Evolutionary conservation across 2,113 vertebrate species (phyloP).

Genomic region (Hylia prasina): DNA sequence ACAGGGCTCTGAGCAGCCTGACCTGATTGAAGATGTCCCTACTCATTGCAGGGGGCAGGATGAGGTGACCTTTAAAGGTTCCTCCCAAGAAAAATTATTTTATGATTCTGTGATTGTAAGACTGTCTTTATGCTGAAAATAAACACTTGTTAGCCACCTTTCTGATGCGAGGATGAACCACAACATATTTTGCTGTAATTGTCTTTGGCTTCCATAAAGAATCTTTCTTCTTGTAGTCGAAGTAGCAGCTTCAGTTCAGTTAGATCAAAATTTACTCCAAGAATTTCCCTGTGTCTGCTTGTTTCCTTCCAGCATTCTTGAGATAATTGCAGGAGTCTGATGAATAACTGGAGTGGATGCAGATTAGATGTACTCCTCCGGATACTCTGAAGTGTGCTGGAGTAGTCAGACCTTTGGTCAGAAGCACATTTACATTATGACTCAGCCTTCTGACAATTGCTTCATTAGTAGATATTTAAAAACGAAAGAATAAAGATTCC

Average conservation of each 20-base stretch:
- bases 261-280: background rate
- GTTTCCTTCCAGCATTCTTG: background rate
- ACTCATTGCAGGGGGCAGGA: background rate
- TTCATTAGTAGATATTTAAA: background rate
- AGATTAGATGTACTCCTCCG: background rate
- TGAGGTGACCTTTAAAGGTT: background rate
- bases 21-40: background rate
- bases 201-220: background rate
- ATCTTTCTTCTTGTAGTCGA: background rate
- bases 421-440: background rate
- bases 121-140: background rate
- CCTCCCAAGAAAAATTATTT: background rate
- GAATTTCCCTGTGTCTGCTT: background rate
- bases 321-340: background rate
- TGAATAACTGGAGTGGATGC: background rate
- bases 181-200: background rate
- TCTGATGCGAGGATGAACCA: background rate
- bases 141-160: background rate
- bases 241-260: background rate
- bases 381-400: background rate
- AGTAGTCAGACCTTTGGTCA: background rate
- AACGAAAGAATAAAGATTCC: background rate
- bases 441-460: background rate
- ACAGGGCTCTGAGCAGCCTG: background rate
- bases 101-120: background rate